Evolutionary conservation across 2,888 invertebrate genomes (phyloP).

Genomic region (Vanessa cardui): DNA sequence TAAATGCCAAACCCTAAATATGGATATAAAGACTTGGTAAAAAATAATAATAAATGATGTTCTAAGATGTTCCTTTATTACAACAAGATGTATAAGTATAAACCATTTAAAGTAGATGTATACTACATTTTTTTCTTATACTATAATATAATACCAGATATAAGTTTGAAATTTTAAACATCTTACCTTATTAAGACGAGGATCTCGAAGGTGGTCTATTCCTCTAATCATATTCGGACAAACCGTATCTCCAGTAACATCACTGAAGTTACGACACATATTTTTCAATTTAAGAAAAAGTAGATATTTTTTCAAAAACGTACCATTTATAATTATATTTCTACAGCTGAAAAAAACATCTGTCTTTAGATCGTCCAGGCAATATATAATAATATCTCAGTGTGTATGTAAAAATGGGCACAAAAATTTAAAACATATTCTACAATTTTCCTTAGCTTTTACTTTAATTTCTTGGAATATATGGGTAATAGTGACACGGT

Average conservation of each 20-base stretch:
- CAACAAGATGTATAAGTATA: too few relatives aligned
- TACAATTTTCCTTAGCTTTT: too few relatives aligned
- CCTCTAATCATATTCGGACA: constrained; percentile 92
- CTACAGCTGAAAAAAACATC: constrained; percentile 23
- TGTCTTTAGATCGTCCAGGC: too few relatives aligned
- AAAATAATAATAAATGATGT: not conserved
- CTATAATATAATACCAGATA: too few relatives aligned
- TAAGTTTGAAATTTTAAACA: not conserved
- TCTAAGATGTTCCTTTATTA: not conserved
- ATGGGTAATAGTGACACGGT: too few relatives aligned
- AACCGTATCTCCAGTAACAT: constrained; percentile 89
- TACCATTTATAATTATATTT: constrained; percentile 16
- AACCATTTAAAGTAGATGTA: too few relatives aligned
- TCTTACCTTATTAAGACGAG: constrained; percentile 93
- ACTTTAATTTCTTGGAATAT: too few relatives aligned
- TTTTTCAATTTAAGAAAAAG: constrained; percentile 18
- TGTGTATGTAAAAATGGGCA: too few relatives aligned
- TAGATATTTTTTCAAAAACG: constrained; percentile 25
- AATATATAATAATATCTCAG: too few relatives aligned
- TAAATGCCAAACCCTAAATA: constrained; percentile 96
- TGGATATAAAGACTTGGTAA: not conserved
- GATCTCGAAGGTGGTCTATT: constrained; percentile 93
- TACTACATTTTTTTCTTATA: too few relatives aligned
- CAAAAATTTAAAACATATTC: too few relatives aligned
- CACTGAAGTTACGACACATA: constrained; percentile 83